Evolutionary conservation across 2,113 vertebrate species (phyloP).

Genomic region (Hypocryptadius cinnamomeus): DNA sequence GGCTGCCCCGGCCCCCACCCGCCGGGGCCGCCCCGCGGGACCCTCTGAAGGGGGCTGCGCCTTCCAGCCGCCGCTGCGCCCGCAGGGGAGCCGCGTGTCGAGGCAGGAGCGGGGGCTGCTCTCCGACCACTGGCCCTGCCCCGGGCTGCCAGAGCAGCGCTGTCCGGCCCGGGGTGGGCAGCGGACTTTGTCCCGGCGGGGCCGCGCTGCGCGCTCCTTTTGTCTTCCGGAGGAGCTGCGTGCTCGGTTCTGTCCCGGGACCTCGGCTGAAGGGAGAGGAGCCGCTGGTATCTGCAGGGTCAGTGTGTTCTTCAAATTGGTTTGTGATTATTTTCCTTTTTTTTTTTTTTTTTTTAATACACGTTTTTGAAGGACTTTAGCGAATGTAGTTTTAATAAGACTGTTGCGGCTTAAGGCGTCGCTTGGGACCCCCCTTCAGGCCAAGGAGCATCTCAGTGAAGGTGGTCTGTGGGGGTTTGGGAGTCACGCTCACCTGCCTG

Average conservation of each 20-base stretch:
- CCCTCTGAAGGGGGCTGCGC: background rate
- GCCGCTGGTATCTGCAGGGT: background rate
- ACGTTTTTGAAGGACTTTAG: background rate
- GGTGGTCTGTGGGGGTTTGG: background rate
- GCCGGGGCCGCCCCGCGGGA: background rate
- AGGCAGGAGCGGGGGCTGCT: background rate
- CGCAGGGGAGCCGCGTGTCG: background rate
- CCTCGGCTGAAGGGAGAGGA: background rate
- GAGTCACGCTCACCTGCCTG: background rate
- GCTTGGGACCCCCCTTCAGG: too few relatives aligned
- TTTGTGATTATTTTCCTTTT: background rate
- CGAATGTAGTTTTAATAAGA: background rate
- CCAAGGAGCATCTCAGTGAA: background rate
- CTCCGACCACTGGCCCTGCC: too few relatives aligned
- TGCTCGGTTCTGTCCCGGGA: background rate
- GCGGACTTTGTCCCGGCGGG: background rate
- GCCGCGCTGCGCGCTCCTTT: background rate
- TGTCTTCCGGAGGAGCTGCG: background rate
- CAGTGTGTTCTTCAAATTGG: background rate
- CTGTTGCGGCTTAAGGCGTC: background rate
- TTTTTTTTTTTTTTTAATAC: fast-evolving
- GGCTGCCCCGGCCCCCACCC: background rate
- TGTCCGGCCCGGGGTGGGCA: background rate
- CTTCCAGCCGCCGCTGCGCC: background rate
- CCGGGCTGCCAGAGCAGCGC: background rate